Evolutionary conservation across 37 sponge, comb jelly and placozoan species (phyloP).

Genomic region (Corticium candelabrum): DNA sequence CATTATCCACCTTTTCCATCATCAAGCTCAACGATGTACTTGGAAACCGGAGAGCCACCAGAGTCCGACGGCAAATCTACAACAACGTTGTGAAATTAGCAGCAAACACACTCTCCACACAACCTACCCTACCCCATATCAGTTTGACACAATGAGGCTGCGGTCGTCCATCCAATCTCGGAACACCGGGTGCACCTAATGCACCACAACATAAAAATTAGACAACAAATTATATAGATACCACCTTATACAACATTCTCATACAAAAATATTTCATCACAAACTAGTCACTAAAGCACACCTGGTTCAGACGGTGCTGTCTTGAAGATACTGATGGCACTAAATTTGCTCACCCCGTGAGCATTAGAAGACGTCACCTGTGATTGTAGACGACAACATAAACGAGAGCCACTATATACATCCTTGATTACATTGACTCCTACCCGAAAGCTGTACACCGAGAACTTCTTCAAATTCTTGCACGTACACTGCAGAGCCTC

Average conservation of each 20-base stretch:
- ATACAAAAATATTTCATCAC: too few relatives aligned
- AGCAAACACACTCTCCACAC: neutral
- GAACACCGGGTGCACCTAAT: neutral
- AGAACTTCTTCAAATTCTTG: neutral
- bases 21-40: too few relatives aligned
- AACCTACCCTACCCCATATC: neutral
- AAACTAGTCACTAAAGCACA: too few relatives aligned
- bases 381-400: neutral
- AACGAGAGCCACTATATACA: neutral
- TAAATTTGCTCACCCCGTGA: neutral
- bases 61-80: neutral
- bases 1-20: too few relatives aligned
- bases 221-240: too few relatives aligned
- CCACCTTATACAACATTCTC: too few relatives aligned
- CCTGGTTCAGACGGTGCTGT: neutral
- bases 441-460: conserved; percentile 3
- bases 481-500: neutral
- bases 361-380: neutral
- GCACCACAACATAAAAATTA: too few relatives aligned
- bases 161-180: neutral
- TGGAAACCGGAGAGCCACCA: neutral
- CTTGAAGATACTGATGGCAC: neutral
- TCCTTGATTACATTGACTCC: too few relatives aligned
- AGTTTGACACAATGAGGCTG: neutral
- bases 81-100: neutral